Evolutionary conservation across 2,113 vertebrate genomes (phyloP), one percentile per base, ranked within the genome.

Genomic region (Talpa occidentalis): DNA sequence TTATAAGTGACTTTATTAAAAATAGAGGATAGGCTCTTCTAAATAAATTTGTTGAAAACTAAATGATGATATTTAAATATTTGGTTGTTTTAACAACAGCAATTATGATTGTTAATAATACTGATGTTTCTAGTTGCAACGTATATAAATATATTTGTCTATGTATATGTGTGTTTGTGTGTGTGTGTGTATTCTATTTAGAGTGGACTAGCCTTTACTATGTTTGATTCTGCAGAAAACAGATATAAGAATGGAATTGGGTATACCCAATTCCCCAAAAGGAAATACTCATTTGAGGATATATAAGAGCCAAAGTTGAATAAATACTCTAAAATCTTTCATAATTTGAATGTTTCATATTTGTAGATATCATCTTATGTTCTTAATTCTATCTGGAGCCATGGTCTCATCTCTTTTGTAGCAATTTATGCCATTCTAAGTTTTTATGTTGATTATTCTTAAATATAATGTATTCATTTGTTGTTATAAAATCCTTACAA

Each of bases 391-490:
- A 11, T 30, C 49, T 60, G 22, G 3, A 6, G 1, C 32, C 72
- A 35, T 28, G 19, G 21, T 1, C 17, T 64, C 6, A 37, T 30
- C 1, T 22, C 0, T 24, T 32, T 28, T 5, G 1, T 35, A 3
- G 21, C 19, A 59, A 49, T 74, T 60, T 42, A 28, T 28, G 32
- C 9, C 66, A 10, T 1, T 15, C 6, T 54, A 59, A 10, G 30
- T 24, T 73, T 88, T 2, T 37, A 35, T 74, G 35, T 86, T 22
- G 9, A 22, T 21, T n/a, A 83, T 49, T 85, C 21, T 69, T 3
- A 90, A 70, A 37, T 86, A 24, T 59, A 85, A 82, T 24, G 42
- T 9, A 76, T 2, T 69, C n/a, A 12, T 49, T 60, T 70, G 35
- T 56, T 28, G 40, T 52, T 52, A 52, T 77, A n/a, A 32, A 35